Percentiles rank a stretch among this genome's conserved stretches.
These are phyloP conservation scores for Drosophila atripex DNA, from an alignment of 2,888 invertebrate species.

Conservation along the genomic window DNA sequence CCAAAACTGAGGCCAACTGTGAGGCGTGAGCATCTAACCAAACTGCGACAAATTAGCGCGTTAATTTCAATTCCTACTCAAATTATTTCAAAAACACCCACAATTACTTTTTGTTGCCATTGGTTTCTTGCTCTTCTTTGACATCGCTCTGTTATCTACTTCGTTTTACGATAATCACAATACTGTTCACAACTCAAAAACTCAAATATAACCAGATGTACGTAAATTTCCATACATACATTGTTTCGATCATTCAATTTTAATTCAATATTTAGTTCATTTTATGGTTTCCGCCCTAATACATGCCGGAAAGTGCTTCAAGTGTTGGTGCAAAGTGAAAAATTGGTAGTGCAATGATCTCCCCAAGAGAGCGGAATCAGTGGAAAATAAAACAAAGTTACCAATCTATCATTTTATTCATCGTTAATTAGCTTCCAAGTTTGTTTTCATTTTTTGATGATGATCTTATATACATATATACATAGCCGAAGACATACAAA, in stretches of 20 bases:
- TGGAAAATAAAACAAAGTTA: constrained; percentile 51
- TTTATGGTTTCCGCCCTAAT: not conserved
- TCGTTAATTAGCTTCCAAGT: not conserved
- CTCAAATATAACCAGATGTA: constrained; percentile 37
- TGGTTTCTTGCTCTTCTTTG: no score
- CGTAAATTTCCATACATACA: not conserved
- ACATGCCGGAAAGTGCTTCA: constrained; percentile 56
- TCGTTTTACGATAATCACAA: not conserved
- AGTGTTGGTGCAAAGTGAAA: constrained; percentile 64
- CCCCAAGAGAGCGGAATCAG: not conserved
- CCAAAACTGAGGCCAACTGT: constrained; percentile 84
- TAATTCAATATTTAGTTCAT: not conserved
- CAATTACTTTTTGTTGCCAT: not conserved
- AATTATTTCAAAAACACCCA: not conserved
- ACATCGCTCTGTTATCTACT: not conserved
- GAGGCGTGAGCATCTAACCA: constrained; percentile 57
- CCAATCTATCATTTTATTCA: not conserved
- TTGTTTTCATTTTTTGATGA: no score
- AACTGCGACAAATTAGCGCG: constrained; percentile 26
- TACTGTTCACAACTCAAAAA: not conserved
- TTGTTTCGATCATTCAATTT: constrained; percentile 7
- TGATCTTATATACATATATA: no score
- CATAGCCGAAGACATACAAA: no score
- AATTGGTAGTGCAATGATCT: constrained; percentile 41
- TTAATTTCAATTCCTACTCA: not conserved